Evolutionary conservation across 2,797 vertebrate species (phyloP), one percentile per base, ranked within the genome.

Genomic region (Erithacus rubecula): DNA sequence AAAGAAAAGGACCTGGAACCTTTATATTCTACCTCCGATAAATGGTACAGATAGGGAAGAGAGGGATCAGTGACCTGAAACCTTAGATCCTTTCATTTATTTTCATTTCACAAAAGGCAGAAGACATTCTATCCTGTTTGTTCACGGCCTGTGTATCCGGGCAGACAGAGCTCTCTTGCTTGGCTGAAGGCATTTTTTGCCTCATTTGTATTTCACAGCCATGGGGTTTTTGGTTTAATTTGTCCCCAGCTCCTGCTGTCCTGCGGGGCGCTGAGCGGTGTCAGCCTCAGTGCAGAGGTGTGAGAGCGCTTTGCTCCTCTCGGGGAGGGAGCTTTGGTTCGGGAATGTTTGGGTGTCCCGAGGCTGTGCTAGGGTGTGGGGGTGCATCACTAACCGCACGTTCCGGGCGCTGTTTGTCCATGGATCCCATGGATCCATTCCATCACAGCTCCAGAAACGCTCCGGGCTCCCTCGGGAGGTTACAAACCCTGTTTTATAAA

Each of bases 91-190:
- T 94, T 96, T 97, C 91, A 97, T 97, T 97, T 97, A 96, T 96
- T 96, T 97, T 97, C 95, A 95, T 96, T 93, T 95, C 95, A 96
- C 96, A 97, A 96, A 97, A 96, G 95, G 93, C 92, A 95, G 95
- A 96, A 96, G 97, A 96, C 93, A 97, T 97, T 93, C 95, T 95
- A 96, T 96, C 96, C 95, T 96, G 95, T 96, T 96, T 96, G 96
- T 23, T 97, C 95, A 70, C 15, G 36, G 90, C 84, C 93, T 96
- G 93, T 96, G 95, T 90, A 92, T 96, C 94, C 89, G 90, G 95
- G 62, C 74, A 93, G 87, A 87, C 94, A 78, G 88, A 94, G 91
- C 80, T 93, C 93, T 85, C 87, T 90, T 84, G 93, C 52, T 41
- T 87, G 92, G 84, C 30, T 85, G 89, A 93, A 94, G 92, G 91